Base-by-base conservation (phyloP, 2,113 vertebrate genomes). In the Prionailurus viverrinus region DNA sequence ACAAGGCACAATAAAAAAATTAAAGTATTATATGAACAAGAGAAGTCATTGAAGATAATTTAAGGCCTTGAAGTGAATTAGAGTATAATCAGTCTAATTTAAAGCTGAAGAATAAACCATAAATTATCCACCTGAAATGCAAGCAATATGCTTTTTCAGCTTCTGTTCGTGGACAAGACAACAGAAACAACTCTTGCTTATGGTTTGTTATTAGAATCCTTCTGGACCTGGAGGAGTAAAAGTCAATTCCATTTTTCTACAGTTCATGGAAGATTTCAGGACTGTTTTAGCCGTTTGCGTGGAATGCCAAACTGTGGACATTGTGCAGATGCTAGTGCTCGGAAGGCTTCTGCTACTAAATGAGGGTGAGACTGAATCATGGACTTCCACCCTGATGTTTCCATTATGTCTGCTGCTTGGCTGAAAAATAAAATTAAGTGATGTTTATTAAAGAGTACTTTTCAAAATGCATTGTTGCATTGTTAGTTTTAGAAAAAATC, bases 311-410 rank as follows among this genome's bases (percentile, higher is more conserved):
- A 99, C 98, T 99, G 99, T 90, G 99, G 99, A 99, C 99, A 99
- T 98, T 99, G 99, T 97, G 99, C 99, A 97, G 99, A 99, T 18
- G 99, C 99, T 69, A 99, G 99, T 63, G 99, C 99, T 7, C 99
- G 99, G 98, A 99, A 99, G 98, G 99, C 99, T 99, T 99, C 99
- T 92, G 99, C 99, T 98, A 99, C 99, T 99, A 99, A 99, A 98
- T 99, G 99, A 98, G 99, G 99, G 98, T 99, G 99, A 97, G 99
- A 99, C 97, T 99, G 99, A 99, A 99, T 99, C 99, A 99, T 99
- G 98, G 99, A 99, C 99, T 99, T 99, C 99, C 99, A 99, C 97
- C 99, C 99, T 83, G 99, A 99, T 66, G 99, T 99, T 98, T 99
- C 99, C 99, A 99, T 99, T 98, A 99, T 99, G 97, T 99, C 99